Evolutionary conservation across 30 jellyfish, hydroid and myxozoan species (phyloP).

Genomic region (Hydractinia echinata): DNA sequence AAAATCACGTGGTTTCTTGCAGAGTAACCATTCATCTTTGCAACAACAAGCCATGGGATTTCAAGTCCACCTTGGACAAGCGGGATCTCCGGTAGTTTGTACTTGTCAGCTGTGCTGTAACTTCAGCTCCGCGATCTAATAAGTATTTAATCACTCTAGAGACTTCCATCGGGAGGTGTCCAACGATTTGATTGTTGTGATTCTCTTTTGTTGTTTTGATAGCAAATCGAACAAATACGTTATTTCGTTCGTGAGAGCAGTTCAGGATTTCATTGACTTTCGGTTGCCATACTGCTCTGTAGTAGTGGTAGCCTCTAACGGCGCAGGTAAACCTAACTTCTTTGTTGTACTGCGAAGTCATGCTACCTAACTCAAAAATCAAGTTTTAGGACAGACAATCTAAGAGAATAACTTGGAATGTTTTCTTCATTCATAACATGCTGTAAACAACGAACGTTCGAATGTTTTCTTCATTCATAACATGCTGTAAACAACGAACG

Average conservation of each 20-base stretch:
- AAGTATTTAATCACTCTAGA: background rate
- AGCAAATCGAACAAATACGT: background rate
- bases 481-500: too few relatives aligned
- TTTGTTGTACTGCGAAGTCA: too few relatives aligned
- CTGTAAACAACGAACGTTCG: too few relatives aligned
- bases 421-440: too few relatives aligned
- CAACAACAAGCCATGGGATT: background rate
- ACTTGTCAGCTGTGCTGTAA: too few relatives aligned
- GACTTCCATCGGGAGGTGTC: too few relatives aligned
- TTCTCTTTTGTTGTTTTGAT: background rate
- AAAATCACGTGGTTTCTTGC: background rate
- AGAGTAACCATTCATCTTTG: background rate
- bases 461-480: too few relatives aligned
- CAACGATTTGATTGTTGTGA: background rate
- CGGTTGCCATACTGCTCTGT: background rate
- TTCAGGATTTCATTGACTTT: background rate
- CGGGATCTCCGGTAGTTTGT: background rate
- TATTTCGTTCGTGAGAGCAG: background rate
- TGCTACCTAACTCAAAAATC: too few relatives aligned
- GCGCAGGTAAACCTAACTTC: background rate
- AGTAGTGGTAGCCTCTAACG: background rate
- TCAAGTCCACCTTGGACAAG: background rate
- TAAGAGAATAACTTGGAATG: too few relatives aligned
- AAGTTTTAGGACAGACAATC: too few relatives aligned
- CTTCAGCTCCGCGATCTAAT: constrained; percentile 3